Evolutionary conservation across 2,113 vertebrate species (phyloP).

Genomic region (Phyllostomus hastatus): DNA sequence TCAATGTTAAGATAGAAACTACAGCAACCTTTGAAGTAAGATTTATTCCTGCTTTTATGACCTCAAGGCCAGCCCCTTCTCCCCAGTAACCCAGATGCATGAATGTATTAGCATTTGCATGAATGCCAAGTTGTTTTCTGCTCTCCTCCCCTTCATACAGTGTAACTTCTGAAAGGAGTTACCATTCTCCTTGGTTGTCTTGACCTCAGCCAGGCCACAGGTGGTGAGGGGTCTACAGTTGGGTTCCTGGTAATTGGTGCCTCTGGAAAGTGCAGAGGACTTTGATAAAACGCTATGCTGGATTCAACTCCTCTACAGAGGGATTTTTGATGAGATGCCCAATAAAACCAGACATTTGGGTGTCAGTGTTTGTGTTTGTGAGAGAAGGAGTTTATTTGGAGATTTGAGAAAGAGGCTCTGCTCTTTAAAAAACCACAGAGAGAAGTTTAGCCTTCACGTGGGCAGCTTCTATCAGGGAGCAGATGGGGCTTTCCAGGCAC

Average conservation of each 20-base stretch:
- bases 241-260: background rate
- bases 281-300: background rate
- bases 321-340: background rate
- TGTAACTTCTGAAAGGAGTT: background rate
- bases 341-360: background rate
- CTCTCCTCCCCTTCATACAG: background rate
- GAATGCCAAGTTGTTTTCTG: background rate
- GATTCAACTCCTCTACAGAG: background rate
- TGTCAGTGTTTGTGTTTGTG: slow-evolving; percentile 26
- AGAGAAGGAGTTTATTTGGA: slow-evolving; percentile 14
- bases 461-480: background rate
- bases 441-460: background rate
- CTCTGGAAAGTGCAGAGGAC: background rate
- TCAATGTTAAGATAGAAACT: background rate
- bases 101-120: background rate
- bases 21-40: background rate
- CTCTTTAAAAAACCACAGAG: slow-evolving; percentile 33
- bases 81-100: background rate
- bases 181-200: background rate
- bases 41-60: background rate
- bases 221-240: too few relatives aligned
- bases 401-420: slow-evolving; percentile 9
- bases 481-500: slow-evolving; percentile 1
- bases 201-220: background rate
- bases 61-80: background rate